Evolutionary conservation across 2,888 invertebrate genomes (phyloP).

Genomic region (Doris montereyensis): DNA sequence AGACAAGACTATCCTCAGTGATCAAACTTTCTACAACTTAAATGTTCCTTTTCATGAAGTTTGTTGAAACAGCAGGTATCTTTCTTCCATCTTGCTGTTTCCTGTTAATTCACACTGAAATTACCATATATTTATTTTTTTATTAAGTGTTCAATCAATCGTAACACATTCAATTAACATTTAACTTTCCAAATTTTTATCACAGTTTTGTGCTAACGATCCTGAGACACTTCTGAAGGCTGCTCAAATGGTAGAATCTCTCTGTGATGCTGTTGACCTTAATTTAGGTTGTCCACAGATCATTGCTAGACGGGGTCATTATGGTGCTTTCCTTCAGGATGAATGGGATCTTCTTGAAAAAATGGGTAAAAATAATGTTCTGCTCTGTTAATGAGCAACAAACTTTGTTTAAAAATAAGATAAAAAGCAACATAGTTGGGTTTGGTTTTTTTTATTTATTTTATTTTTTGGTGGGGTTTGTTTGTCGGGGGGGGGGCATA

Average conservation of each 20-base stretch:
- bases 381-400: no score
- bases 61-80: no score
- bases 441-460: no score
- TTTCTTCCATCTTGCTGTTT: no score
- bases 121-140: background rate
- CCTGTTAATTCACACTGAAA: no score
- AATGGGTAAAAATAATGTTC: slow-evolving; percentile 85
- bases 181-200: slow-evolving; percentile 42
- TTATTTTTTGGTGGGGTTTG: no score
- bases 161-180: background rate
- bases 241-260: slow-evolving; percentile 85
- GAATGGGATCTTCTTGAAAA: slow-evolving; percentile 89
- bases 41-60: no score
- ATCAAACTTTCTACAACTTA: no score
- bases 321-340: slow-evolving; percentile 96
- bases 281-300: slow-evolving; percentile 99
- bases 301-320: slow-evolving; percentile 95
- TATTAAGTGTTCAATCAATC: background rate
- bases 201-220: slow-evolving; percentile 97
- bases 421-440: no score
- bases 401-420: no score
- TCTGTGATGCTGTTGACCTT: slow-evolving; percentile 96
- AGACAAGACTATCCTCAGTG: no score
- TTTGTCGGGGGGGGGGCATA: no score
- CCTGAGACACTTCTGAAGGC: slow-evolving; percentile 89